These are phyloP conservation scores for Tenodera sinensis DNA, from an alignment of 2,888 invertebrate species.

Conservation along the genomic window DNA sequence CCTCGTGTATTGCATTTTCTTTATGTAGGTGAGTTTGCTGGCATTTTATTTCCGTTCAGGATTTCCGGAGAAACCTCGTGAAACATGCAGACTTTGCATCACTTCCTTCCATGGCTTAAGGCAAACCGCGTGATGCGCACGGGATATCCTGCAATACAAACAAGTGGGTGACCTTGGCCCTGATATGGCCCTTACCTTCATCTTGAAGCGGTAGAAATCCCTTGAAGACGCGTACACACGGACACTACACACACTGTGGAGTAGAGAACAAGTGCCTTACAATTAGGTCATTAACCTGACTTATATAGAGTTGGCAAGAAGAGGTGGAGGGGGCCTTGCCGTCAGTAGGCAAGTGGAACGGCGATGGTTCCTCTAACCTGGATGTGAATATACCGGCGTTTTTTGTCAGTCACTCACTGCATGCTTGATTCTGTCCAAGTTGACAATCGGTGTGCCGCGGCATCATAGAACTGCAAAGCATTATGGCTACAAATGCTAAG, in stretches of 20 bases:
- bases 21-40: no score
- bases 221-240: not conserved
- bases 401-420: not conserved
- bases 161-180: not conserved
- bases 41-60: no score
- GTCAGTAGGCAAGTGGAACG: conserved; percentile 17
- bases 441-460: no score
- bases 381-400: not conserved
- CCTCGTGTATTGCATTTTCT: no score
- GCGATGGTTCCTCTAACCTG: not conserved
- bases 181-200: conserved; percentile 6
- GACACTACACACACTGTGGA: conserved; percentile 1
- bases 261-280: conserved; percentile 33
- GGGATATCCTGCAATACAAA: not conserved
- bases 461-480: no score
- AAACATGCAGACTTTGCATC: no score
- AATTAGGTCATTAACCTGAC: conserved; percentile 47
- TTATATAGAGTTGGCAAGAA: conserved; percentile 31
- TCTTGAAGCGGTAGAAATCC: not conserved
- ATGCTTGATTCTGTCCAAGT: not conserved
- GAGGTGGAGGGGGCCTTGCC: not conserved
- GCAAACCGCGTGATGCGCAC: no score
- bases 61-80: no score
- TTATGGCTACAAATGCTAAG: no score
- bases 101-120: no score